A percentile compares a stretch with the other conserved stretches of the same genome.
Conservation (phyloP, 2,113 vertebrate species). For the Microcebus griseorufus region DNA sequence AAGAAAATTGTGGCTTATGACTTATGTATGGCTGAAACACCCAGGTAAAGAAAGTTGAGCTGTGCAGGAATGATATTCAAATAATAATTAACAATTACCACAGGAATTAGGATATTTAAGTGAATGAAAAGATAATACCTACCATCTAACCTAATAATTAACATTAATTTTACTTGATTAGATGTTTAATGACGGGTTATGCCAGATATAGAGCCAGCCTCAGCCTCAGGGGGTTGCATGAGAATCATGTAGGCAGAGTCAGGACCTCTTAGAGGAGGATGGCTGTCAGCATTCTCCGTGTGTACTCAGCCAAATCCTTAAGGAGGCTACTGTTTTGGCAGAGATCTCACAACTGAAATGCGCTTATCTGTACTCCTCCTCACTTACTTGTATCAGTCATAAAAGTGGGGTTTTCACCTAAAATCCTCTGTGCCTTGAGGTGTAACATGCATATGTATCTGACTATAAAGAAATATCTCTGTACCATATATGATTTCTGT, state of each 20-base stretch:
- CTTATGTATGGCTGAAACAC: neutral
- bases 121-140: neutral
- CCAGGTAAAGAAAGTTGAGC: neutral
- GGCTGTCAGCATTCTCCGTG: neutral
- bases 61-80: neutral
- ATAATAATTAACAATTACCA: neutral
- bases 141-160: neutral
- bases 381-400: neutral
- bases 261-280: neutral
- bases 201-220: neutral
- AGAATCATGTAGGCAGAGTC: neutral
- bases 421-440: neutral
- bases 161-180: neutral
- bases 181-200: neutral
- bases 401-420: neutral
- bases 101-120: neutral
- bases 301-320: neutral
- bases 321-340: neutral
- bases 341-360: neutral
- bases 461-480: neutral
- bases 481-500: neutral
- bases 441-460: neutral
- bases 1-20: neutral
- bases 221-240: fast-evolving
- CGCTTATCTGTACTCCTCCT: neutral